Base-by-base conservation (phyloP, 1,140 invertebrate genomes). In the Platorchestia sp. region DNA sequence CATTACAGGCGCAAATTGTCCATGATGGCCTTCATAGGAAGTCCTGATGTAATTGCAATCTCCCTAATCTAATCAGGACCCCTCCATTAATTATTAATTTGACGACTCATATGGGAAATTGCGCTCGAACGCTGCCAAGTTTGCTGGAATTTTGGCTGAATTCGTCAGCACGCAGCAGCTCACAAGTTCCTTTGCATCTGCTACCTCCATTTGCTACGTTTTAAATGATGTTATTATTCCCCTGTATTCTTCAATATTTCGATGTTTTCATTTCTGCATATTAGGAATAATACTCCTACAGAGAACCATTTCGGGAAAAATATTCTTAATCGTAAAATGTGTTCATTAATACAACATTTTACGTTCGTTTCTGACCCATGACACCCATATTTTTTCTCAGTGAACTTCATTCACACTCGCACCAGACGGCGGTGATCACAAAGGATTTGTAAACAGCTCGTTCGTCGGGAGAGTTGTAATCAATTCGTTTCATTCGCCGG, bases 21-120 rank as follows among this genome's bases (percentile, higher is more conserved):
- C 91, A 36, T 93, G 45, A 93, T 93, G 91, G 91, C 91, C 91
- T 45, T 93, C 91, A 93, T 45, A 93, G 91, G 91, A 93, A 45
- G 91, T 47, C 45, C 91, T 93, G 91, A 93, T 93, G 91, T 93
- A 93, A 93, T 93, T 93, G 91, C 91, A 93, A 44, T 93, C 91
- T 93, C 45, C 91, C 91, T 45, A 93, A 93, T 93, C 91, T 47
- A 93, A 93, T 93, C 45, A 44, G 43, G 91, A 93, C 91, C 91
- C 91, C 91, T 93, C 45, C 91, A 93, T 93, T 93, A 93, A 93
- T 45, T 93, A 93, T 93, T 93, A 93, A 93, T 93, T 45, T 47
- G 91, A 93, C 91, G 91, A 47, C 36, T 93, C 41, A 93, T 22
- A 93, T 45, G 43, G 91, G 43, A 93, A 93, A 93, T 93, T 93